A percentile compares a stretch with the other conserved stretches of the same genome.
phyloP scores from a whole-genome alignment of 2,888 invertebrate species.

The Serripes groenlandicus region DNA sequence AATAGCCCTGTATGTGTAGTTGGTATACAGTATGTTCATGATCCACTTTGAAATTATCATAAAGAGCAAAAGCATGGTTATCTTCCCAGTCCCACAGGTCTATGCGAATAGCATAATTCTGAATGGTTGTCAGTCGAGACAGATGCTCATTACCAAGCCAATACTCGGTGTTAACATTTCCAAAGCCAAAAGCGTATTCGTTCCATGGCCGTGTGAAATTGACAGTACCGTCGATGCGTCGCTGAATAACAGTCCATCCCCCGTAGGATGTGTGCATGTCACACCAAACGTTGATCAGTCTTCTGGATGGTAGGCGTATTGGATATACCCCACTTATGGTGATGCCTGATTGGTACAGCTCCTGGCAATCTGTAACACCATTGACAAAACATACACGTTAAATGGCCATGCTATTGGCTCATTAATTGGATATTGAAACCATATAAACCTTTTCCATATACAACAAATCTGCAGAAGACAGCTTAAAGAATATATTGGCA shows the following conservation, averaged over 20 bases:
- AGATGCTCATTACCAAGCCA: constrained; percentile 96
- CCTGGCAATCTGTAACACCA: constrained; percentile 89
- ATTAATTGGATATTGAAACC: no score
- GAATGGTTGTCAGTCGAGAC: constrained; percentile 90
- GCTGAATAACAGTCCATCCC: constrained; percentile 92
- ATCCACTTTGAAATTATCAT: constrained; percentile 91
- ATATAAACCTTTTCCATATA: no score
- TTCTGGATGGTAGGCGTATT: constrained; percentile 88
- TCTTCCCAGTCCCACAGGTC: constrained; percentile 95
- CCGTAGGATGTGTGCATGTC: constrained; percentile 87
- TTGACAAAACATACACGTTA: no score
- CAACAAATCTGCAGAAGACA: no score
- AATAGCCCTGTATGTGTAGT: constrained; percentile 91
- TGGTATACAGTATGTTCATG: constrained; percentile 91
- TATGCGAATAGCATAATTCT: constrained; percentile 89
- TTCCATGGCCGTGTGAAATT: constrained; percentile 95
- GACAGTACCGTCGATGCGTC: constrained; percentile 91
- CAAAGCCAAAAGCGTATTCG: constrained; percentile 94
- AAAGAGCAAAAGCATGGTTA: constrained; percentile 92
- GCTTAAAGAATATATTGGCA: no score
- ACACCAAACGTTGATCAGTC: constrained; percentile 92
- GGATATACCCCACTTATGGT: constrained; percentile 92
- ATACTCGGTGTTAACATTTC: constrained; percentile 91
- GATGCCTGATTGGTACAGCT: constrained; percentile 88
- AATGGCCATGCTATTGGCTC: no score